These are phyloP conservation scores for Apamea monoglypha DNA, from an alignment of 2,888 invertebrate species.

Conservation along the genomic window DNA sequence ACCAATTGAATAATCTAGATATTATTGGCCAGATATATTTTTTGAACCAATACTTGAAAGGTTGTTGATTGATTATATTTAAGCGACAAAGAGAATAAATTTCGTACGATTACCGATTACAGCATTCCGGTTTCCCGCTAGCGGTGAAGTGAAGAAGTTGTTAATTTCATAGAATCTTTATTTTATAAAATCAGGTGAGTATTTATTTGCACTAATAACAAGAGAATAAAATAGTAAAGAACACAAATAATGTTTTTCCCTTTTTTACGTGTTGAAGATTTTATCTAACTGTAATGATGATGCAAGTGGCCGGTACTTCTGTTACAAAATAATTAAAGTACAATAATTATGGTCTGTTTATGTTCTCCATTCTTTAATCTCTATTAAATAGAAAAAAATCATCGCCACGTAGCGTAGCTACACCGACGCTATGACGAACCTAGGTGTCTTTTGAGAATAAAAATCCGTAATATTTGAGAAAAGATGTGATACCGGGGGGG, in stretches of 20 bases:
- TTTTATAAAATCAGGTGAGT: slow-evolving; percentile 32
- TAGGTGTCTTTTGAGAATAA: background rate
- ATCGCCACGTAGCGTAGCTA: background rate
- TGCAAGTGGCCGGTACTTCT: background rate
- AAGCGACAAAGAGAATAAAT: slow-evolving; percentile 15
- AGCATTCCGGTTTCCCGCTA: slow-evolving; percentile 54
- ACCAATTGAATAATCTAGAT: accelerated
- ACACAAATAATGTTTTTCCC: background rate
- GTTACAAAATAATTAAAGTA: background rate
- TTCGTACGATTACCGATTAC: slow-evolving; percentile 23
- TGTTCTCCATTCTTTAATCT: too few relatives aligned
- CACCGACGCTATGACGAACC: background rate
- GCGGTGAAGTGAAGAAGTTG: slow-evolving; percentile 21
- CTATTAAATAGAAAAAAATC: background rate
- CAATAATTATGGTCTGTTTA: background rate
- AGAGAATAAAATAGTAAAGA: background rate
- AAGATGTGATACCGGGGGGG: background rate
- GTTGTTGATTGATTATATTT: background rate
- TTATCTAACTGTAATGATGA: background rate
- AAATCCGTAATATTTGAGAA: background rate
- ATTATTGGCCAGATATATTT: accelerated
- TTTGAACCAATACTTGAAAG: background rate
- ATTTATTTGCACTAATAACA: background rate
- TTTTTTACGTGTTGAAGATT: background rate
- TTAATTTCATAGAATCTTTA: too few relatives aligned